Evolutionary conservation across 2,797 vertebrate genomes (phyloP), one percentile per base, ranked within the genome.

Genomic region (Anguilla marmorata): DNA sequence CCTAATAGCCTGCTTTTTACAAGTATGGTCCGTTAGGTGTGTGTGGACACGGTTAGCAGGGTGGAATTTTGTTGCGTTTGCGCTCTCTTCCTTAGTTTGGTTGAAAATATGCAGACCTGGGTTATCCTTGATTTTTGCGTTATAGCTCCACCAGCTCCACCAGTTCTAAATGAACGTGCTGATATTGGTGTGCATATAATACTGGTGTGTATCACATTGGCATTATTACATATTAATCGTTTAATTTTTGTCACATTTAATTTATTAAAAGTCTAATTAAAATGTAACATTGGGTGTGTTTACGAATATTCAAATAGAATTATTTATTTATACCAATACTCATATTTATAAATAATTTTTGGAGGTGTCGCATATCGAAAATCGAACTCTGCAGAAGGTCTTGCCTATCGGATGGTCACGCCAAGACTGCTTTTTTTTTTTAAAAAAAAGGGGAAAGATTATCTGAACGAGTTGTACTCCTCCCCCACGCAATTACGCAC

Each of bases 21-120:
- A 82, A 69, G 27, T 86, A 89, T 91, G 94, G 95, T 95, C 94
- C 93, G 91, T 94, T 95, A 95, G 94, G 94, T 95, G 94, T 92
- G 93, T 91, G 92, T 85, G 92, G 95, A 93, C 90, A 88, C 86
- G 91, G 93, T 92, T 91, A 92, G 92, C 92, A 91, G 91, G 90
- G 89, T 82, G 91, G 90, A 89, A 87, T 56, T 90, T 87, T 87
- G 87, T 87, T 41, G 85, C 87, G 74, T 91, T 52, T 56, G 1
- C 54, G 87, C 50, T 56, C 76, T 8, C 16, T 21, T 58, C 82
- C 79, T 12, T 69, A 85, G 84, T 76, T 33, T 33, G 0, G 2
- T 84, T n/a, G 37, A 56, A 85, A 89, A 90, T 86, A 60, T 69
- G 60, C 63, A 56, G 82, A 69, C 87, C 58, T 85, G 87, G 33